Conservation (phyloP, 1,140 invertebrate species). For the Zaprionus kolodkinae region DNA sequence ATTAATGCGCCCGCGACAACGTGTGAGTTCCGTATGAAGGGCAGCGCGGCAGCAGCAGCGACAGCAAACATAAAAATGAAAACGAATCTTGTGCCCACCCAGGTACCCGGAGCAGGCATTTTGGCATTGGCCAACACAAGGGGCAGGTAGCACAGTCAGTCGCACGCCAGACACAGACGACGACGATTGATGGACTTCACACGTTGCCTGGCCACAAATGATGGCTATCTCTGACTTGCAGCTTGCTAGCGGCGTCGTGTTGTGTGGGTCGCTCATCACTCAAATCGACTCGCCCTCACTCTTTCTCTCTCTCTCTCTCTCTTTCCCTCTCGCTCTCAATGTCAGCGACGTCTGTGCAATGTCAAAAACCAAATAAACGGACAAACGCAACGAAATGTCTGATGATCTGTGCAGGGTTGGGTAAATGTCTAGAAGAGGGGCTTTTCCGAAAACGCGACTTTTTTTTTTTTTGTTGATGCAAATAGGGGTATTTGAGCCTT, state of each 20-base stretch:
- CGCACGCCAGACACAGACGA: slow-evolving; percentile 65
- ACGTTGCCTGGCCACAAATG: slow-evolving; percentile 55
- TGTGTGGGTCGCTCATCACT: slow-evolving; percentile 78
- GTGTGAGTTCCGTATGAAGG: slow-evolving; percentile 71
- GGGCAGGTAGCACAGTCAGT: slow-evolving; percentile 45
- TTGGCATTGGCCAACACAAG: slow-evolving; percentile 27
- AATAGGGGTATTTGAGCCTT: too few species aligned
- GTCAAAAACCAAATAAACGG: slow-evolving; percentile 43
- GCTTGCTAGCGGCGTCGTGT: slow-evolving; percentile 49
- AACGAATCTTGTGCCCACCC: slow-evolving; percentile 74
- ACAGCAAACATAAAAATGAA: slow-evolving; percentile 74
- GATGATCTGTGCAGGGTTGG: slow-evolving; percentile 41
- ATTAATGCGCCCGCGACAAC: slow-evolving; percentile 77
- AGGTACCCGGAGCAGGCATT: slow-evolving; percentile 44
- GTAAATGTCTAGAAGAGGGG: too few species aligned
- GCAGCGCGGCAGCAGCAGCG: slow-evolving; percentile 28
- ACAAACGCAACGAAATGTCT: slow-evolving; percentile 57
- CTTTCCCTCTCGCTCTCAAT: background rate
- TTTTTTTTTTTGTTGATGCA: too few species aligned
- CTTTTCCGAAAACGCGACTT: too few species aligned
- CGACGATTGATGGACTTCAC: slow-evolving; percentile 77
- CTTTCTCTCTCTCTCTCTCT: slow-evolving; percentile 3
- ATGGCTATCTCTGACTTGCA: slow-evolving; percentile 66
- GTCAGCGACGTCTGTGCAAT: slow-evolving; percentile 6
- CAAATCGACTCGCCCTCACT: slow-evolving; percentile 66